phyloP scores from a whole-genome alignment of 2,888 invertebrate genomes.

The Adelognathus sp. region DNA sequence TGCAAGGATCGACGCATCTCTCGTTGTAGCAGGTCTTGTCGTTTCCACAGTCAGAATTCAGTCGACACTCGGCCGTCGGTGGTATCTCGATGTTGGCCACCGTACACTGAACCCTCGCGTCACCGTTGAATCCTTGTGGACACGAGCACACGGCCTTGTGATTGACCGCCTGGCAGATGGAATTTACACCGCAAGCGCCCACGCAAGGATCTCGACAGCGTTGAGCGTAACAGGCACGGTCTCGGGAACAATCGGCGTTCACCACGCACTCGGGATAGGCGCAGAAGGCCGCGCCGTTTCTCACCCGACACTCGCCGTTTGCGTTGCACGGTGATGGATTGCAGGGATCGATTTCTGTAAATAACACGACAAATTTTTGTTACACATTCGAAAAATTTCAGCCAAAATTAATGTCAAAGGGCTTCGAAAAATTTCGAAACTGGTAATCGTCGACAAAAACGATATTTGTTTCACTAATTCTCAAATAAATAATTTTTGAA shows the following conservation, averaged over 20 bases:
- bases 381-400: background rate
- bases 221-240: slow-evolving; percentile 91
- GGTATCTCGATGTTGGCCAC: slow-evolving; percentile 80
- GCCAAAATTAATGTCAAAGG: background rate
- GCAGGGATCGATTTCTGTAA: slow-evolving; percentile 86
- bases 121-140: slow-evolving; percentile 89
- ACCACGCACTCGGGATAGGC: slow-evolving; percentile 93
- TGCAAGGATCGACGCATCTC: slow-evolving; percentile 89
- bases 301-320: slow-evolving; percentile 90
- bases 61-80: slow-evolving; percentile 89
- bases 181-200: slow-evolving; percentile 92
- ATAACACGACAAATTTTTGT: background rate
- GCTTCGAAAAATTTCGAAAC: background rate
- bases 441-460: background rate
- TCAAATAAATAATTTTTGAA: background rate
- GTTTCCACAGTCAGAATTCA: slow-evolving; percentile 90
- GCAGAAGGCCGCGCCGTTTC: slow-evolving; percentile 88
- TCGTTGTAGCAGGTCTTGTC: slow-evolving; percentile 91
- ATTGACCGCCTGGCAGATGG: slow-evolving; percentile 90
- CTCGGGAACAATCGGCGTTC: slow-evolving; percentile 93
- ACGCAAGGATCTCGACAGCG: slow-evolving; percentile 93
- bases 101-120: slow-evolving; percentile 89
- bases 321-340: slow-evolving; percentile 91
- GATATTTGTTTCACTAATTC: background rate
- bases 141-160: slow-evolving; percentile 93